These are phyloP conservation scores for Alsophila aescularia DNA, from an alignment of 2,888 invertebrate genomes.

Conservation along the genomic window DNA sequence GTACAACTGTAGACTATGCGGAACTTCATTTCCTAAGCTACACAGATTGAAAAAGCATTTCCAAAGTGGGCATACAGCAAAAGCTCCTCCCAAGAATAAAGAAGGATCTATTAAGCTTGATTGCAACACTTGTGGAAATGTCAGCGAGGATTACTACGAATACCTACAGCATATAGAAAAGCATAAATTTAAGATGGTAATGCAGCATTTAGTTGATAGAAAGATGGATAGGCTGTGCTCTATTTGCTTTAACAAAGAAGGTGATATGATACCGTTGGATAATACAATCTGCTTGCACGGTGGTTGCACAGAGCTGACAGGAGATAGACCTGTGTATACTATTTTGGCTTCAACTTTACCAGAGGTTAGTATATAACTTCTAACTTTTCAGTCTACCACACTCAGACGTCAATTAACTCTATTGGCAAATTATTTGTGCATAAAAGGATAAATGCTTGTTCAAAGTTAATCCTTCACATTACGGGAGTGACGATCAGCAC, in stretches of 20 bases:
- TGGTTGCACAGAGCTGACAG: constrained; percentile 64
- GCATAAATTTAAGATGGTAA: constrained; percentile 66
- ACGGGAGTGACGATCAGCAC: too few relatives aligned
- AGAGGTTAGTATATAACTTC: constrained; percentile 58
- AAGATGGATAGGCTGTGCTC: constrained; percentile 64
- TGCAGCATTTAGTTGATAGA: constrained; percentile 60
- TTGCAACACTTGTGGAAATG: constrained; percentile 59
- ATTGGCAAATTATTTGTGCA: too few relatives aligned
- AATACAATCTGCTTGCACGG: constrained; percentile 64
- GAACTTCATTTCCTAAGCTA: constrained; percentile 66
- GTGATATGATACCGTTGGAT: constrained; percentile 52
- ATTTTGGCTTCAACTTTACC: constrained; percentile 64
- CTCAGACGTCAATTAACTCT: too few relatives aligned
- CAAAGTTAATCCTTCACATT: too few relatives aligned
- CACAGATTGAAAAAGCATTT: constrained; percentile 60
- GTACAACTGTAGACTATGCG: constrained; percentile 69
- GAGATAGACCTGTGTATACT: constrained; percentile 58
- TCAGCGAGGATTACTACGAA: constrained; percentile 45
- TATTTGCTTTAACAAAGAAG: constrained; percentile 61
- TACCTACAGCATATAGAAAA: constrained; percentile 73
- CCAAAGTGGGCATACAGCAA: constrained; percentile 11
- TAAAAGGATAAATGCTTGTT: too few relatives aligned
- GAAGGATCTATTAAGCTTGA: constrained; percentile 43
- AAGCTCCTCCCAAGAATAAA: background rate
- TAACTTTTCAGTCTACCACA: background rate